A percentile compares a stretch with the other conserved stretches of the same genome.
Conservation (phyloP, 2,888 invertebrate species). For the Strigamia transsilvanica region DNA sequence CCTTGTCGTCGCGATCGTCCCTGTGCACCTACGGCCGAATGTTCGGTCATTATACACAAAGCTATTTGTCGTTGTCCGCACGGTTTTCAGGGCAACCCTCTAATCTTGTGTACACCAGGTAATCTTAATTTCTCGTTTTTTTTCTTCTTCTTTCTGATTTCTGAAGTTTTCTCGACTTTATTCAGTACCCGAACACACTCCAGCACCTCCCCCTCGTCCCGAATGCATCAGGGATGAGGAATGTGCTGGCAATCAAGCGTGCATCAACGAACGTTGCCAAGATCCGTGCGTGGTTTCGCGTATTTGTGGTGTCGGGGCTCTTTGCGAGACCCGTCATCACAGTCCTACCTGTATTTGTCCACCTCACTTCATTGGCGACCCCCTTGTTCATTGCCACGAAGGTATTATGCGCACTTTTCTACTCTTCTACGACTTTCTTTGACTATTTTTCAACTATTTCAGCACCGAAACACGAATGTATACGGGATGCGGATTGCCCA, state of each 20-base stretch:
- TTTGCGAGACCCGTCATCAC: conserved; percentile 75
- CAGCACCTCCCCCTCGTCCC: conserved; percentile 6
- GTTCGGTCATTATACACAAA: conserved; percentile 79
- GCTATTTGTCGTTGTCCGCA: conserved; percentile 79
- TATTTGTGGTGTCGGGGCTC: conserved; percentile 76
- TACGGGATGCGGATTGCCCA: conserved; percentile 83
- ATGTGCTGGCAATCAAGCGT: conserved; percentile 80
- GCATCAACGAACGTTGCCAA: conserved; percentile 84
- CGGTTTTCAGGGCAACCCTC: conserved; percentile 67
- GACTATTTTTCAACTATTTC: conserved; percentile 1
- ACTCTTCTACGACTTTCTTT: not conserved
- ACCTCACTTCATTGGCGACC: conserved; percentile 76
- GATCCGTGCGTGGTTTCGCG: conserved; percentile 79
- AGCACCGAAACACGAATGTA: conserved; percentile 70
- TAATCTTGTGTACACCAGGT: conserved; percentile 57
- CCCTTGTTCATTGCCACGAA: conserved; percentile 77
- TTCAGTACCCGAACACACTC: not conserved
- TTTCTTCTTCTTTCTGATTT: not conserved
- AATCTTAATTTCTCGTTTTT: not conserved
- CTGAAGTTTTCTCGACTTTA: not conserved
- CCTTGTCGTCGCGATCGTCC: conserved; percentile 62
- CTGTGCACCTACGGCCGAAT: conserved; percentile 76
- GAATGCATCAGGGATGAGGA: conserved; percentile 79
- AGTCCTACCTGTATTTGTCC: conserved; percentile 83
- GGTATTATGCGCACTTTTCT: not conserved